Conservation (phyloP, 2,113 vertebrate species). For the Phyllostomus discolor region DNA sequence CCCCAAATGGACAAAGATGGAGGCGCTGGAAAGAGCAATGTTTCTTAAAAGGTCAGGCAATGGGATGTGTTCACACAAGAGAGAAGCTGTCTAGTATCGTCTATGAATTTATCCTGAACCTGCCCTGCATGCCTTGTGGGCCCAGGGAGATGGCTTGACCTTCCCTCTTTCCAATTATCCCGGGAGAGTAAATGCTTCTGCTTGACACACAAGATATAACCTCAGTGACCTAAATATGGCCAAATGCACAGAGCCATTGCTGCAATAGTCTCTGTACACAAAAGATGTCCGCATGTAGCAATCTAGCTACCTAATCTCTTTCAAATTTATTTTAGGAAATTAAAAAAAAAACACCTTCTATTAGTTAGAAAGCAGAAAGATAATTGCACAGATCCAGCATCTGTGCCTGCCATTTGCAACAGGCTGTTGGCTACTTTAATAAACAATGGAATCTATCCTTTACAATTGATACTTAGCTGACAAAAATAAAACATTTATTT, state of each 20-base stretch:
- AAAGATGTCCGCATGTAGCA: not conserved
- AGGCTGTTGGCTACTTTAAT: not conserved
- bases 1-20: not conserved
- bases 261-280: not conserved
- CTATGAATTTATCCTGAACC: not conserved
- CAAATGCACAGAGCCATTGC: conserved; percentile 4
- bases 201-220: conserved; percentile 17
- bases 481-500: not conserved
- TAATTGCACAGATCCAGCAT: not conserved
- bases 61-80: not conserved
- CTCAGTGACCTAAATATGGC: not conserved
- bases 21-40: not conserved
- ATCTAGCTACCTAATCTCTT: not conserved
- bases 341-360: not conserved
- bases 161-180: conserved; percentile 11
- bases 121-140: not conserved
- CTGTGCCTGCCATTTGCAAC: not conserved
- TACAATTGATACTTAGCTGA: not conserved
- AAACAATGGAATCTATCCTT: not conserved
- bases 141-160: not conserved
- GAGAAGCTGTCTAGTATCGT: not conserved
- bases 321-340: conserved; percentile 14
- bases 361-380: not conserved
- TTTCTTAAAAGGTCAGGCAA: conserved; percentile 34
- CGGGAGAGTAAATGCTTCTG: not conserved